Base-by-base conservation (phyloP, 2,113 vertebrate genomes). In the Zeus faber region DNA sequence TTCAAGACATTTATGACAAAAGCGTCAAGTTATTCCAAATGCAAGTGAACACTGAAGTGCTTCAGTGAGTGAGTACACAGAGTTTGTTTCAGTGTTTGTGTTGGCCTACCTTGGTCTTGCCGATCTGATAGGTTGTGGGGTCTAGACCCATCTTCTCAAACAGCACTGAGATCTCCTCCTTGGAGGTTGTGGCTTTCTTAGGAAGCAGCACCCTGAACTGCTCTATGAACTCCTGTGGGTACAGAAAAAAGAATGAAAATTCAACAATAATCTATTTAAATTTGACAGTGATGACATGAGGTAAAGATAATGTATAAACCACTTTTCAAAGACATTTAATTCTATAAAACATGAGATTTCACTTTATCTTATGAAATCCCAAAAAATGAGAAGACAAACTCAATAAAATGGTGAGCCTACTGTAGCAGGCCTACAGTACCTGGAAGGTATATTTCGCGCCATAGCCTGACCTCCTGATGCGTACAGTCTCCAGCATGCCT, bases 391-490 rank as follows among this genome's bases (percentile, higher is more conserved):
- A 35, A 27, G 21, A n/a, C 14, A 29, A 23, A 17, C 46, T 10
- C 33, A 25, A 35, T n/a, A 2, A 26, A 20, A 10, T 11, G 25
- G 1, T 14, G 4, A 25, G 11, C 18, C 18, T 5, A 6, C 9
- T 6, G 3, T n/a, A 47, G 21, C 10, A 54, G 13, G 14, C 39
- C 16, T 33, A 21, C 45, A 27, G 1, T 86, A 99, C 97, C 95
- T 98, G 93, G 80, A 98, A 98, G 0, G 92, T 92, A 25, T 96
- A 98, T 76, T 99, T 99, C 74, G 96, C 95, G 17, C 95, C 95
- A 35, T 98, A 99, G 61, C 97, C 97, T 0, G 97, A 99, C 55
- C 94, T 91, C 53, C 96, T 90, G 76, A 99, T 99, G 3, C 97
- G 86, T 68, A 99, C 97, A 0, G 97, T 99, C 81, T 99, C 97